Conservation (phyloP, 2,888 invertebrate genomes). For the Hermaeophaga mercurialis region DNA sequence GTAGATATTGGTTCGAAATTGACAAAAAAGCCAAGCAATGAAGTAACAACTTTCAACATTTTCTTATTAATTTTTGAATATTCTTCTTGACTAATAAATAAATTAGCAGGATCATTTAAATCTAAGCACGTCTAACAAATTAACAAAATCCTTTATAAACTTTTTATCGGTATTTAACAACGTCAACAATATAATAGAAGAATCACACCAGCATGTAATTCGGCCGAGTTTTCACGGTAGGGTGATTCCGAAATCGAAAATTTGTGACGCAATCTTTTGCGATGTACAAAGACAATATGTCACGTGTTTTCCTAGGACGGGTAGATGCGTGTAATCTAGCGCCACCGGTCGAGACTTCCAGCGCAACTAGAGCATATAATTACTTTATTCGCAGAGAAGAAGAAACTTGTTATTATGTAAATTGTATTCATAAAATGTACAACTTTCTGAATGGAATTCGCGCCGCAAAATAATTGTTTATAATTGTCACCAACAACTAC, state of each 20-base stretch:
- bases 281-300: constrained; percentile 39
- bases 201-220: constrained; percentile 48
- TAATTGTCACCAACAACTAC: no score
- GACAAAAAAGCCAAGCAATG: no score
- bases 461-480: no score
- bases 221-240: constrained; percentile 58
- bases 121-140: neutral
- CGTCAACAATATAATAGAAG: constrained; percentile 41
- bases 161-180: constrained; percentile 20
- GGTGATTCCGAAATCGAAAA: constrained; percentile 56
- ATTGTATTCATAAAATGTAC: constrained; percentile 9
- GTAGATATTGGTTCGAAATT: no score
- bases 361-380: constrained; percentile 13
- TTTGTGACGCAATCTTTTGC: constrained; percentile 44
- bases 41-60: no score
- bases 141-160: constrained; percentile 15
- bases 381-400: neutral
- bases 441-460: no score
- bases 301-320: constrained; percentile 25
- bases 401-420: constrained; percentile 11
- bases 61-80: no score
- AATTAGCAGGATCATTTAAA: neutral
- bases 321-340: constrained; percentile 21
- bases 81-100: no score
- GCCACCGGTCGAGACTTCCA: constrained; percentile 9